Percentiles rank a stretch among this genome's conserved stretches.
These are phyloP conservation scores for Cladorhizidae sp. DNA, from an alignment of 37 sponge, comb jelly and placozoan genomes.

Conservation along the genomic window DNA sequence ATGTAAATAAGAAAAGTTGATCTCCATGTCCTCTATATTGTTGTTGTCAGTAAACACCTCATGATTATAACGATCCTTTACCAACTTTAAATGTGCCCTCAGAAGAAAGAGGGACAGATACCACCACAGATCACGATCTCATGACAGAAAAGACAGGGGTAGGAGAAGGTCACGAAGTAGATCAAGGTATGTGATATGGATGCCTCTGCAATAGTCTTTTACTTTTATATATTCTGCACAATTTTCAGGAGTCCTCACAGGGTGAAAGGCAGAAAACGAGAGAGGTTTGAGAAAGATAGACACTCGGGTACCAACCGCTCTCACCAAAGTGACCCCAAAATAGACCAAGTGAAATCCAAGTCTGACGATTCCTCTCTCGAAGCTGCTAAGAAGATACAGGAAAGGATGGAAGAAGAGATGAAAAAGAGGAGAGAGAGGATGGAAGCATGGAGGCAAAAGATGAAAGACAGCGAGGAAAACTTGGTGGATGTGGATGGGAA, in stretches of 20 bases:
- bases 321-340: conserved; percentile 8
- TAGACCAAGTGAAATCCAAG: background rate
- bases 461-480: conserved; percentile 75
- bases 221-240: background rate
- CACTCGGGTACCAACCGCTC: background rate
- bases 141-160: conserved; percentile 1
- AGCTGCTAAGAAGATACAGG: conserved; percentile 65
- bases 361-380: conserved; percentile 22
- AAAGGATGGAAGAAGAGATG: conserved; percentile 94
- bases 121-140: conserved; percentile 9
- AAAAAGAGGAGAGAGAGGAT: conserved; percentile 84
- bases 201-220: too few species aligned
- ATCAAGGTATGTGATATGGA: background rate
- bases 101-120: conserved; percentile 12
- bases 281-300: background rate
- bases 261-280: background rate
- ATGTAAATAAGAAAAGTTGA: too few species aligned
- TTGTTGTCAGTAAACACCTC: too few species aligned
- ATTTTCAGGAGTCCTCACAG: conserved; percentile 6
- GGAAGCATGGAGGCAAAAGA: conserved; percentile 91
- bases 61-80: too few species aligned
- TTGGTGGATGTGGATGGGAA: conserved; percentile 73
- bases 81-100: too few species aligned
- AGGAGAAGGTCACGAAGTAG: conserved; percentile 8
- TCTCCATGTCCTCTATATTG: too few species aligned